Evolutionary conservation across 2,888 invertebrate genomes (phyloP).

Genomic region (Cosmia trapezina): DNA sequence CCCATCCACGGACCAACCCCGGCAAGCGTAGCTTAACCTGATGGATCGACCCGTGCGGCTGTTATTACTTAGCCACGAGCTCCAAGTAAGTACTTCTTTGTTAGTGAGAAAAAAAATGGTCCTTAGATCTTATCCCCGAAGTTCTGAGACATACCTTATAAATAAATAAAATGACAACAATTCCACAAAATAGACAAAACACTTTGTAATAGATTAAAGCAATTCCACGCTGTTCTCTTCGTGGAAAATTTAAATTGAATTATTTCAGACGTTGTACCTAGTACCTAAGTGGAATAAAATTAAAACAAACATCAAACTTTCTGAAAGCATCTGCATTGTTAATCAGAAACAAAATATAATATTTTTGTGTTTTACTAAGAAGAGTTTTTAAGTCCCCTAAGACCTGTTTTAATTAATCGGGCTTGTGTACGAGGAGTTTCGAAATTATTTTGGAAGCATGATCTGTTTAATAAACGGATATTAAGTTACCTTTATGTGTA

Average conservation of each 20-base stretch:
- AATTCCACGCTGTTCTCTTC: constrained; percentile 38
- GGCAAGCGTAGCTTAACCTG: too few relatives aligned
- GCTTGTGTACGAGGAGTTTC: constrained; percentile 11
- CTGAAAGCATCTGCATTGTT: constrained; percentile 58
- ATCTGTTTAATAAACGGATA: neutral
- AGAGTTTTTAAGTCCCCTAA: neutral
- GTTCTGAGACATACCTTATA: neutral
- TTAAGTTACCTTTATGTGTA: too few relatives aligned
- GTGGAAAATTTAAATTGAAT: constrained; percentile 53
- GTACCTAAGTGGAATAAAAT: constrained; percentile 61
- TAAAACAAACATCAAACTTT: constrained; percentile 63
- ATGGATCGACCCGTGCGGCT: too few relatives aligned
- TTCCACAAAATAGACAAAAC: constrained; percentile 19
- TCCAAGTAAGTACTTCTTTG: too few relatives aligned
- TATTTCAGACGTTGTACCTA: constrained; percentile 50
- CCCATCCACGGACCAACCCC: too few relatives aligned
- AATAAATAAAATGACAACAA: constrained; percentile 4
- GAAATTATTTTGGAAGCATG: neutral
- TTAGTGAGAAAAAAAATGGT: too few relatives aligned
- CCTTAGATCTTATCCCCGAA: neutral
- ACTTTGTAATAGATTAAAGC: constrained; percentile 24
- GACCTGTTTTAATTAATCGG: constrained; percentile 36
- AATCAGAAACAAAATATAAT: constrained; percentile 55
- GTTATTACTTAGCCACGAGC: too few relatives aligned
- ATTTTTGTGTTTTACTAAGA: constrained; percentile 38